phyloP scores from a whole-genome alignment of 2,113 vertebrate genomes.

The Strigops habroptila region DNA sequence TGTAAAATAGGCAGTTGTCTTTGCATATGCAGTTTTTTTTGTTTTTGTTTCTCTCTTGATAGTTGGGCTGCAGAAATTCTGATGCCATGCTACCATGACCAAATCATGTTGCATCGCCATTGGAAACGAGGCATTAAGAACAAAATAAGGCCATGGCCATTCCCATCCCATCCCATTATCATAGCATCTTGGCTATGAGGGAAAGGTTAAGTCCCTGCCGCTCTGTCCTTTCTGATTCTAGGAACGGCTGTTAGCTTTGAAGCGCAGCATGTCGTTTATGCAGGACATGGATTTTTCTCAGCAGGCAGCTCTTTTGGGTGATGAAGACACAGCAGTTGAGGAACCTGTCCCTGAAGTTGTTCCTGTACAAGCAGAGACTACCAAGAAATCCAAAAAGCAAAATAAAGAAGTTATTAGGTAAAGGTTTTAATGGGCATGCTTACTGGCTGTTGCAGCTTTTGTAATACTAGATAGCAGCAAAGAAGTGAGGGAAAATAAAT shows the following conservation, averaged over 20 bases:
- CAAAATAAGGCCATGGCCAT: constrained; percentile 67
- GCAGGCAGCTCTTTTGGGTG: constrained; percentile 96
- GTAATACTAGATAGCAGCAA: not conserved
- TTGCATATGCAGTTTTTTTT: constrained; percentile 43
- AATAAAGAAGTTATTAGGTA: constrained; percentile 92
- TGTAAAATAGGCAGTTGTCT: not conserved
- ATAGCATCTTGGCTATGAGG: constrained; percentile 73
- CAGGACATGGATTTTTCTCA: constrained; percentile 99
- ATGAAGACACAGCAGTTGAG: constrained; percentile 86
- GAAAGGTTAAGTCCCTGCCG: constrained; percentile 79
- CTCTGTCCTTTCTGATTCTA: constrained; percentile 84
- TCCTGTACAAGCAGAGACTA: constrained; percentile 85
- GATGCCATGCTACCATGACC: constrained; percentile 57
- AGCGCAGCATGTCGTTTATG: constrained; percentile 99
- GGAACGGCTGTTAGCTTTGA: constrained; percentile 97
- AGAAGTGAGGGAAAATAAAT: not conserved
- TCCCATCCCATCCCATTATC: constrained; percentile 73
- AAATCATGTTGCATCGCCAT: constrained; percentile 57
- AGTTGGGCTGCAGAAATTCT: constrained; percentile 46
- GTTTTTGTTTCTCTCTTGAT: constrained; percentile 63
- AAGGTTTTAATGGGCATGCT: constrained; percentile 18
- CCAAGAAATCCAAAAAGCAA: constrained; percentile 95
- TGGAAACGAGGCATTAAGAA: constrained; percentile 60
- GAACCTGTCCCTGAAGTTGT: constrained; percentile 86
- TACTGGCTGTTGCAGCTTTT: not conserved